phyloP scores from a whole-genome alignment of 2,113 vertebrate genomes.

The Dasypus novemcinctus region DNA sequence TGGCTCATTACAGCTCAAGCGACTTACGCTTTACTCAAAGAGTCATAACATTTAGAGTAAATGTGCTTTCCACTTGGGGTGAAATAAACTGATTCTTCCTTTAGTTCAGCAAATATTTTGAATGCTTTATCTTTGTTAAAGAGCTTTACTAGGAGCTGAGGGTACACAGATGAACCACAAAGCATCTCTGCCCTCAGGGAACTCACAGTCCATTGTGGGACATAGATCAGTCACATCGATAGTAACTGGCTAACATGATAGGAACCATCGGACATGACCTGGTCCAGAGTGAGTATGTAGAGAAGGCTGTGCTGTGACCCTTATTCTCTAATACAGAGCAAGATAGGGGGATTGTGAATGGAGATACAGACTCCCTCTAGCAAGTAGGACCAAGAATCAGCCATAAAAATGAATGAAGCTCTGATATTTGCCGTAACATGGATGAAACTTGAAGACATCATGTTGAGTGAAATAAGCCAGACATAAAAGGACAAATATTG shows the following conservation, averaged over 20 bases:
- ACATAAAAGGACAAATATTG: too few relatives aligned
- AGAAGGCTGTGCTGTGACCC: not conserved
- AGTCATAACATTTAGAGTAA: not conserved
- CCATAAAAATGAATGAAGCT: too few relatives aligned
- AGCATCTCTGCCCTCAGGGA: not conserved
- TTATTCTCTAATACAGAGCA: not conserved
- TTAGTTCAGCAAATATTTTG: not conserved
- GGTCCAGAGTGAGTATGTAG: not conserved
- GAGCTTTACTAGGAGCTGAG: not conserved
- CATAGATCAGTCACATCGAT: not conserved
- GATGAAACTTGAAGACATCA: too few relatives aligned
- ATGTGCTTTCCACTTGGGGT: not conserved
- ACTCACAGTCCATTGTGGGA: not conserved
- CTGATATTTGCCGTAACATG: too few relatives aligned
- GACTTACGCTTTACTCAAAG: not conserved
- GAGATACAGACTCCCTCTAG: not conserved
- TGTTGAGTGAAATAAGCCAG: too few relatives aligned
- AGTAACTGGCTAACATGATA: fast-evolving
- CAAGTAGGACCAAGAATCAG: not conserved
- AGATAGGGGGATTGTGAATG: not conserved
- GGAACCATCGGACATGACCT: not conserved
- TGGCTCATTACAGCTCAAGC: not conserved
- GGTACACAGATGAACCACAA: not conserved
- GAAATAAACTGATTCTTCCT: not conserved
- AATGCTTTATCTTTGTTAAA: not conserved